Percentiles rank a stretch among this genome's conserved stretches.
phyloP scores from a whole-genome alignment of 2,797 vertebrate species.

The Gallirallus australis region DNA sequence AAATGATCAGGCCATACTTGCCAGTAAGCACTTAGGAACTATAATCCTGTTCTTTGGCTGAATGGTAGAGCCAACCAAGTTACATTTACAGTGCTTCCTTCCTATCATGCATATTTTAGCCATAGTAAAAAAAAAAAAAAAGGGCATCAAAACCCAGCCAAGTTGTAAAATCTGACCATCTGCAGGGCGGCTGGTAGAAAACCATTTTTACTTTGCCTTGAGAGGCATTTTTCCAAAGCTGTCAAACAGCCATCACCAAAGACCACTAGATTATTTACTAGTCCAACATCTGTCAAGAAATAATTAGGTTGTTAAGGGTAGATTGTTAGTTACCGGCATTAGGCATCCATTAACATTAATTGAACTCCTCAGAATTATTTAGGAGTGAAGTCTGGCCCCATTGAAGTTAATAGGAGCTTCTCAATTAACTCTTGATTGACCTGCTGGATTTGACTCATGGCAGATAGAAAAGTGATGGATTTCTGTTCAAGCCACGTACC shows the following conservation, averaged over 20 bases:
- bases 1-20: not conserved
- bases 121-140: not conserved
- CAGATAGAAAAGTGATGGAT: not conserved
- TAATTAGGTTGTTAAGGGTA: conserved; percentile 69
- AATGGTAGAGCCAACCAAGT: not conserved
- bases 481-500: not conserved
- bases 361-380: conserved; percentile 71
- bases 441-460: not conserved
- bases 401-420: conserved; percentile 54
- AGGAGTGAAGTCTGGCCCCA: conserved; percentile 54
- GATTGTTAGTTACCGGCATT: conserved; percentile 59
- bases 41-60: not conserved
- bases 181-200: conserved; percentile 34
- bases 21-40: conserved; percentile 23
- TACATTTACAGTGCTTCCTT: conserved; percentile 44
- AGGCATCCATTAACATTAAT: conserved; percentile 66
- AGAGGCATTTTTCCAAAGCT: conserved; percentile 56
- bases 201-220: conserved; percentile 30
- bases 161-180: conserved; percentile 58
- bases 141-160: conserved; percentile 30
- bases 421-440: conserved; percentile 64
- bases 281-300: conserved; percentile 71
- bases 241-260: conserved; percentile 49
- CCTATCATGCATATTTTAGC: conserved; percentile 35
- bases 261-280: conserved; percentile 65